Evolutionary conservation across 2,888 invertebrate genomes (phyloP).

Genomic region (Cordilura impudica): DNA sequence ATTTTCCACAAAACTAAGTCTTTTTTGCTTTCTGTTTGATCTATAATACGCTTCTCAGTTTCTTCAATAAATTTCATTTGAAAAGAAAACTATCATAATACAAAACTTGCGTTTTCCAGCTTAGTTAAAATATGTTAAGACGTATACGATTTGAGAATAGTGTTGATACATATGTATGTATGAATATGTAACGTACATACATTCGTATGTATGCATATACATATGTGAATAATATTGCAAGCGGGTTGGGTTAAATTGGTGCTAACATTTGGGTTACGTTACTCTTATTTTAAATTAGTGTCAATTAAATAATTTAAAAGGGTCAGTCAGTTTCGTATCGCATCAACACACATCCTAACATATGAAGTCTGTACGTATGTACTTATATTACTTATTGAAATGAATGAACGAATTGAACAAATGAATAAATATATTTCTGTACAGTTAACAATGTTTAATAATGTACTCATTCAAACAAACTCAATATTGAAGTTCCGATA

Average conservation of each 20-base stretch:
- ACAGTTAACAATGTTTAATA: conserved; percentile 24
- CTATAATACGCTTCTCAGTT: too few relatives aligned
- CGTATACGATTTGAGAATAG: too few relatives aligned
- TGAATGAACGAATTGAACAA: conserved; percentile 1
- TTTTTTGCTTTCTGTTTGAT: too few relatives aligned
- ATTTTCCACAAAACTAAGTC: too few relatives aligned
- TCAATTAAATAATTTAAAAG: conserved; percentile 78
- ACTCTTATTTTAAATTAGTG: conserved; percentile 74
- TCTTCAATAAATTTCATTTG: too few relatives aligned
- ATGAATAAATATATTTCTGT: conserved; percentile 11
- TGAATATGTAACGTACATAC: too few relatives aligned
- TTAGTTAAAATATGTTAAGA: too few relatives aligned
- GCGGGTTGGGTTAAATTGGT: conserved; percentile 62
- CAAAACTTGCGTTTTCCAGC: too few relatives aligned
- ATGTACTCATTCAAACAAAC: conserved; percentile 17
- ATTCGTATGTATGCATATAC: conserved; percentile 4
- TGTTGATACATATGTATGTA: too few relatives aligned
- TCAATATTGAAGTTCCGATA: too few relatives aligned
- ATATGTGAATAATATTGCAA: conserved; percentile 2
- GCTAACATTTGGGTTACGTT: conserved; percentile 65
- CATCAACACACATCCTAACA: background rate
- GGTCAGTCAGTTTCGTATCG: conserved; percentile 75
- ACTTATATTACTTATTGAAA: background rate
- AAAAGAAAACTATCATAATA: too few relatives aligned
- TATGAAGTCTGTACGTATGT: background rate